Evolutionary conservation across 2,797 vertebrate species (phyloP).

Genomic region (Hafferia zeledoni): DNA sequence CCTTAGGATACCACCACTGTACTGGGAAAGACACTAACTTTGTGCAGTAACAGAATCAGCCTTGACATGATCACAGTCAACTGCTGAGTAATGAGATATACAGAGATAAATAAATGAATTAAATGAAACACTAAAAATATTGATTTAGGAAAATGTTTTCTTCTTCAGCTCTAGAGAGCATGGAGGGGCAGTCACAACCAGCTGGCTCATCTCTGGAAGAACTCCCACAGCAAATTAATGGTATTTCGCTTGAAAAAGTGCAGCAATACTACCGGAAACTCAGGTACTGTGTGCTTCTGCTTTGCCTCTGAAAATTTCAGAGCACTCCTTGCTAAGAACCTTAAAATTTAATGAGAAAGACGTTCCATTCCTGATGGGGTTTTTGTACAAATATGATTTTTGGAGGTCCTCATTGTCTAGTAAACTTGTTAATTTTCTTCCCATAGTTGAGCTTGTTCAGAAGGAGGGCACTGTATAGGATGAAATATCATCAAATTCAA

Average conservation of each 20-base stretch:
- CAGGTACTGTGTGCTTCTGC: conserved; percentile 79
- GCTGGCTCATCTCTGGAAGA: conserved; percentile 81
- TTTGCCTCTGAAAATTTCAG: neutral
- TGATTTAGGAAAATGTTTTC: conserved; percentile 13
- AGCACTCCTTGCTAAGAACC: neutral
- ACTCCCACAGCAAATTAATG: conserved; percentile 91
- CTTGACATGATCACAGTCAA: neutral
- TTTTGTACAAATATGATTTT: neutral
- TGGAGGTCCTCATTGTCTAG: neutral
- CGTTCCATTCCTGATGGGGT: fast-evolving
- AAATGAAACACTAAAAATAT: neutral
- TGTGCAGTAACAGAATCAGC: neutral
- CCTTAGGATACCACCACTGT: neutral
- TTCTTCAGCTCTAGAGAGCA: conserved; percentile 85
- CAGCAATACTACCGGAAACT: conserved; percentile 96
- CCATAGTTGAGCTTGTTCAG: neutral
- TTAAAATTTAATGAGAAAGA: neutral
- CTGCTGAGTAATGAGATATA: neutral
- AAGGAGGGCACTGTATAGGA: neutral
- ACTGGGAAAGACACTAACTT: neutral
- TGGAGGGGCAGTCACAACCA: conserved; percentile 80
- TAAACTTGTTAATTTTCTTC: neutral
- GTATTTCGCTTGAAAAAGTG: conserved; percentile 93
- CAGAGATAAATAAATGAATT: neutral
- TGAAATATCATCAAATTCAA: neutral